Percentiles rank a stretch among this genome's conserved stretches.
phyloP scores from a whole-genome alignment of 2,797 vertebrate species.

The Acridotheres tristis region DNA sequence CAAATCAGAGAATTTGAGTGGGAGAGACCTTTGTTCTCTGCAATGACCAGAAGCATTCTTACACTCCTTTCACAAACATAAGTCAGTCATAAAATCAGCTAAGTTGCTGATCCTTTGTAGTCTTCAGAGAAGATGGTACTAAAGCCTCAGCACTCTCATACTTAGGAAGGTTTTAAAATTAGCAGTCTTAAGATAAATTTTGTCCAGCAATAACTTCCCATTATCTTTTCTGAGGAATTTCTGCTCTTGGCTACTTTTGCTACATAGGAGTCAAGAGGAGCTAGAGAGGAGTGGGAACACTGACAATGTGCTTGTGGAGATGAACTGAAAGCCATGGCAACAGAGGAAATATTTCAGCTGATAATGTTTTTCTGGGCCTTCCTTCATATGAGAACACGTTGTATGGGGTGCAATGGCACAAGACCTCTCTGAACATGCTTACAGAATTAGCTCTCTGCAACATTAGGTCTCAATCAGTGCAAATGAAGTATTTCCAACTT shows the following conservation, averaged over 20 bases:
- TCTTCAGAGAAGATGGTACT: background rate
- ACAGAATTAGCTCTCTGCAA: background rate
- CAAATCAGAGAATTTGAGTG: background rate
- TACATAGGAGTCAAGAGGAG: background rate
- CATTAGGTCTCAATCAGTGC: background rate
- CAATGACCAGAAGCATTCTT: background rate
- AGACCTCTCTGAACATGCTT: background rate
- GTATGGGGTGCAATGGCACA: accelerated
- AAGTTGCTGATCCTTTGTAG: background rate
- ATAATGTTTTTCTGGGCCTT: background rate
- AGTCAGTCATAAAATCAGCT: background rate
- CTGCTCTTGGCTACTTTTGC: background rate
- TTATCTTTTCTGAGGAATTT: background rate
- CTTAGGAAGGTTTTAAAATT: background rate
- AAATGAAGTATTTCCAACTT: background rate
- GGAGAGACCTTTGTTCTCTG: background rate
- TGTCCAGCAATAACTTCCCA: background rate
- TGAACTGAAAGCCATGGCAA: background rate
- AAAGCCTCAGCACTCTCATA: background rate
- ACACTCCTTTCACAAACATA: background rate
- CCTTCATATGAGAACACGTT: background rate
- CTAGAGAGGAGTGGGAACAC: background rate
- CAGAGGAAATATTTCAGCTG: background rate
- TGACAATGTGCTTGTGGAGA: background rate
- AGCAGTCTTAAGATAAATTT: background rate